A percentile compares a stretch with the other conserved stretches of the same genome.
Conservation (phyloP, 2,113 vertebrate genomes). For the Bambusicola thoracicus region DNA sequence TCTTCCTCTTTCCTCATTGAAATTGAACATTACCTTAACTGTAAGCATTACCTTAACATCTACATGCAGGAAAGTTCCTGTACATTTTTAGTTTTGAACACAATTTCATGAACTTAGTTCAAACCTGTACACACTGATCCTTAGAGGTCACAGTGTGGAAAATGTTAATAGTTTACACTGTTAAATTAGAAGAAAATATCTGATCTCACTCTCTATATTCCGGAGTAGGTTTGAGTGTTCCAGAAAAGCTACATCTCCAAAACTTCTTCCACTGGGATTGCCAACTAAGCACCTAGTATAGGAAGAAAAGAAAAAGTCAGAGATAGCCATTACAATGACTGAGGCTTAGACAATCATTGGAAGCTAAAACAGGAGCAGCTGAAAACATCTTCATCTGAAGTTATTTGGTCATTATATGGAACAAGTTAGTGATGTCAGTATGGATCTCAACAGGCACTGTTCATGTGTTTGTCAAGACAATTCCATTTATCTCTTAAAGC, state of each 20-base stretch:
- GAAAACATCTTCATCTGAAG: neutral
- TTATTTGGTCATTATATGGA: neutral
- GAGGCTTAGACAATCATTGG: neutral
- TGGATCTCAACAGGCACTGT: neutral
- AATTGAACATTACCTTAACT: neutral
- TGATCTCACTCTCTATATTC: conserved; percentile 85
- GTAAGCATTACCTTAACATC: neutral
- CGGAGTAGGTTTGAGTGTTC: conserved; percentile 86
- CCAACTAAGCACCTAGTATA: conserved; percentile 86
- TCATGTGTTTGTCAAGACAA: neutral
- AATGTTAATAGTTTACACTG: neutral
- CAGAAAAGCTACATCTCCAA: conserved; percentile 89
- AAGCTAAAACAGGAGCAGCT: neutral
- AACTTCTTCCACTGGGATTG: conserved; percentile 86
- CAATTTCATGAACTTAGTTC: neutral
- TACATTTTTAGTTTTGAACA: neutral
- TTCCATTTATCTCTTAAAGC: neutral
- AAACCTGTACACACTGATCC: neutral
- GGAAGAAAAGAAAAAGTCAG: neutral
- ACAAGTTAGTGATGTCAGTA: neutral
- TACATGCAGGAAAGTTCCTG: neutral
- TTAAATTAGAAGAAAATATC: neutral
- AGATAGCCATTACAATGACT: neutral
- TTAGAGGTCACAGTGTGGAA: neutral
- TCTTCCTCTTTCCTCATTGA: neutral